These are phyloP conservation scores for Laupala kohalensis DNA, from an alignment of 1,140 invertebrate species.

Conservation along the genomic window DNA sequence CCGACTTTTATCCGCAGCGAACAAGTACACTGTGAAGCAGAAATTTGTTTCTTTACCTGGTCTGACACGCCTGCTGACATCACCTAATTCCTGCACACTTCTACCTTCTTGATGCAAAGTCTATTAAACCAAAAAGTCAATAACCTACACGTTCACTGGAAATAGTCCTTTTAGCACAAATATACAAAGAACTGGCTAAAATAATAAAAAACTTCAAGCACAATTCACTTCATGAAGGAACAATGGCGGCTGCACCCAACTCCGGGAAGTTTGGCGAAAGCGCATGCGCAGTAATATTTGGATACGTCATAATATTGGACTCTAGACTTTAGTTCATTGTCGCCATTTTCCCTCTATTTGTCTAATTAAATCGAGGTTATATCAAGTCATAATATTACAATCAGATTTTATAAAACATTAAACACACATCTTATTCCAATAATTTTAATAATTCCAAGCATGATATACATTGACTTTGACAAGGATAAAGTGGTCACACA, in stretches of 20 bases:
- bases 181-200: constrained; percentile 15
- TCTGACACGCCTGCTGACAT: constrained; percentile 34
- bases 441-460: background rate
- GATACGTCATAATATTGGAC: constrained; percentile 6
- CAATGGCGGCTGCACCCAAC: constrained; percentile 17
- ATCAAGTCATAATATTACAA: too few relatives aligned
- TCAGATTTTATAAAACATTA: too few relatives aligned
- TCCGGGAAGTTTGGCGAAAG: constrained; percentile 9
- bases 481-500: too few relatives aligned
- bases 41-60: constrained; percentile 24
- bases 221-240: constrained; percentile 15
- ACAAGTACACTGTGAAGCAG: constrained; percentile 16
- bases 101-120: constrained; percentile 13
- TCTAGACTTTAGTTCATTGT: background rate
- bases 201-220: constrained; percentile 15
- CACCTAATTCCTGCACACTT: constrained; percentile 21
- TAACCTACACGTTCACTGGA: constrained; percentile 6
- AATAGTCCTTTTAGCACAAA: constrained; percentile 9
- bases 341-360: background rate
- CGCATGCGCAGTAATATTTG: constrained; percentile 4
- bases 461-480: too few relatives aligned
- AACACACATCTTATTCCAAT: background rate
- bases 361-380: too few relatives aligned
- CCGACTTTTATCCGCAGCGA: too few relatives aligned
- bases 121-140: constrained; percentile 12